A percentile compares a stretch with the other conserved stretches of the same genome.
phyloP scores from a whole-genome alignment of 2,113 vertebrate species.

The Nyctibius bracteatus region DNA sequence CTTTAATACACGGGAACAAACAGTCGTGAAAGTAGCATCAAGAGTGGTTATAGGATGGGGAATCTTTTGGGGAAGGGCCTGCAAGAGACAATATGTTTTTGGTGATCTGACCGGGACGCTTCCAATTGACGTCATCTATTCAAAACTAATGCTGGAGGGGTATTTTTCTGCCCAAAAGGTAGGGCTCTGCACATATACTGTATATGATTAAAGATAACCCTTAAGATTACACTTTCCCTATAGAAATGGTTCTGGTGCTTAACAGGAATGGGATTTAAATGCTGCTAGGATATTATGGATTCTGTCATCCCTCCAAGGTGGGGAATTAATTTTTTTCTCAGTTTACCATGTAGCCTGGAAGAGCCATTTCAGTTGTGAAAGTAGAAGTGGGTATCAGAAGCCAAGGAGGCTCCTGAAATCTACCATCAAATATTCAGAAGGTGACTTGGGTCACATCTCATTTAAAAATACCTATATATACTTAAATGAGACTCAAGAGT shows the following conservation, averaged over 20 bases:
- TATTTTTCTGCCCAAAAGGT: slow-evolving; percentile 29
- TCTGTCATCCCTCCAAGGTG: slow-evolving; percentile 27
- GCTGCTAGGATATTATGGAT: slow-evolving; percentile 65
- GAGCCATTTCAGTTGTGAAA: slow-evolving; percentile 46
- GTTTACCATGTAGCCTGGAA: slow-evolving; percentile 60
- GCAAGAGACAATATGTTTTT: neutral
- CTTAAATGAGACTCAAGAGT: neutral
- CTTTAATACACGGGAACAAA: slow-evolving; percentile 86
- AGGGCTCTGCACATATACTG: slow-evolving; percentile 54
- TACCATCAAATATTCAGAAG: neutral
- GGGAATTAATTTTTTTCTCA: slow-evolving; percentile 42
- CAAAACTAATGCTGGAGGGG: slow-evolving; percentile 40
- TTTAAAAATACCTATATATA: slow-evolving; percentile 15
- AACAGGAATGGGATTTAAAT: slow-evolving; percentile 58
- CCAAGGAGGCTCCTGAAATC: slow-evolving; percentile 33
- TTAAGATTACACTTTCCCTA: slow-evolving; percentile 48
- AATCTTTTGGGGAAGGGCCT: slow-evolving; percentile 37
- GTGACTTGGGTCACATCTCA: neutral
- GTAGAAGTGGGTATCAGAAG: slow-evolving; percentile 34
- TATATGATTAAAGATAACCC: slow-evolving; percentile 50
- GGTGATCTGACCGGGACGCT: slow-evolving; percentile 1
- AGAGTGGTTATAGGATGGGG: neutral
- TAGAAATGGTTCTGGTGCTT: slow-evolving; percentile 66
- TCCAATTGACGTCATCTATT: slow-evolving; percentile 25
- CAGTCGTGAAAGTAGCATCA: slow-evolving; percentile 71